Conservation (phyloP, 1,140 invertebrate genomes). For the Gerris buenoi region DNA sequence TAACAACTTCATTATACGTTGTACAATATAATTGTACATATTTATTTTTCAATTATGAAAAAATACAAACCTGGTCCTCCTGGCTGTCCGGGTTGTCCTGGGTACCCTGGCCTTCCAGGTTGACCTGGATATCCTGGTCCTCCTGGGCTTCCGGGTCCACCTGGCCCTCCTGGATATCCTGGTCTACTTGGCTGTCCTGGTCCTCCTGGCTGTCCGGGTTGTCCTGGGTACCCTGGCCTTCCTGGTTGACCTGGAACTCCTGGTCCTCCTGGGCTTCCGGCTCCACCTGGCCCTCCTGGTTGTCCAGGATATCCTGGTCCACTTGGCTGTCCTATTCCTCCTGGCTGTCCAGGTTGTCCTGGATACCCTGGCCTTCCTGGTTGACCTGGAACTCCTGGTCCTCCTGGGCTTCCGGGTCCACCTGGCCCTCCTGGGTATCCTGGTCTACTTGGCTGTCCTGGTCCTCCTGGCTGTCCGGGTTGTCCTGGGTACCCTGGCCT, state of each 20-base stretch:
- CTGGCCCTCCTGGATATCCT: slow-evolving; percentile 20
- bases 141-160: slow-evolving; percentile 14
- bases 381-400: slow-evolving; percentile 18
- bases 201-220: slow-evolving; percentile 13
- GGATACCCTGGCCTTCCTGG: slow-evolving; percentile 14
- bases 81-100: slow-evolving; percentile 16
- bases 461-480: slow-evolving; percentile 16
- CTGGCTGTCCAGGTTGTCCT: too few species aligned
- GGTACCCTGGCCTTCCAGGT: slow-evolving; percentile 19
- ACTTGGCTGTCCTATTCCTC: slow-evolving; percentile 15
- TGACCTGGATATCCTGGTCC: slow-evolving; percentile 16
- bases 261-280: slow-evolving; percentile 19
- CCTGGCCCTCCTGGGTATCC: slow-evolving; percentile 21
- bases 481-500: slow-evolving; percentile 20
- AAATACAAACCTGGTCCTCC: slow-evolving; percentile 17
- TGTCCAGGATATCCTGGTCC: slow-evolving; percentile 13
- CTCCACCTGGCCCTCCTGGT: slow-evolving; percentile 18
- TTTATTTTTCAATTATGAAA: too few species aligned
- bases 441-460: slow-evolving; percentile 19
- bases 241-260: slow-evolving; percentile 14
- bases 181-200: slow-evolving; percentile 18
- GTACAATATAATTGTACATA: too few species aligned
- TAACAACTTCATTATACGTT: too few species aligned
- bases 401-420: slow-evolving; percentile 22
- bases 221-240: slow-evolving; percentile 15